phyloP scores from a whole-genome alignment of 2,113 vertebrate genomes.

The Corythaixoides concolor region DNA sequence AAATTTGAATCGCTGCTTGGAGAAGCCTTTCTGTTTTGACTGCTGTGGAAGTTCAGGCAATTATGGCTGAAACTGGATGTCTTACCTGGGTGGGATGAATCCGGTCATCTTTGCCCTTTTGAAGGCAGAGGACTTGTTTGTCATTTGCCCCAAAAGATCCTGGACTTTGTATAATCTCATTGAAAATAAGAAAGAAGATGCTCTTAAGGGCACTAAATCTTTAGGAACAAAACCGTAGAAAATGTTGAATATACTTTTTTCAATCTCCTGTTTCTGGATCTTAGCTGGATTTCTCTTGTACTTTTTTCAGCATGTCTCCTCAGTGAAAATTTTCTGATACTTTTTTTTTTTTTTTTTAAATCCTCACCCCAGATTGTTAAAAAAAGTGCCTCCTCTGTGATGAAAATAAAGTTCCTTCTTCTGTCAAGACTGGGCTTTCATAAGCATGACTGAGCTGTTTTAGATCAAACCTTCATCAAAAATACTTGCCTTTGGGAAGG shows the following conservation, averaged over 20 bases:
- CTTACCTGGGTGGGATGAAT: neutral
- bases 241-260: neutral
- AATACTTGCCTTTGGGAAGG: neutral
- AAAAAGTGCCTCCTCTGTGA: neutral
- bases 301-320: neutral
- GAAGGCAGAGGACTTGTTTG: neutral
- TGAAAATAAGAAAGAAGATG: neutral
- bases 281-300: neutral
- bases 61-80: neutral
- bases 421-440: neutral
- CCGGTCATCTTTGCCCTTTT: neutral
- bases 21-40: neutral
- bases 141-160: neutral
- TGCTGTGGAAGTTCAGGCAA: neutral
- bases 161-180: neutral
- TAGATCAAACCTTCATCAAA: neutral
- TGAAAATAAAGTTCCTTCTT: neutral
- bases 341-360: neutral
- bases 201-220: neutral
- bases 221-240: neutral
- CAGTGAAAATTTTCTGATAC: neutral
- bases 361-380: neutral
- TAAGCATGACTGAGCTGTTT: neutral
- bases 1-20: neutral
- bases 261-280: neutral